Evolutionary conservation across 2,113 vertebrate species (phyloP), one percentile per base, ranked within the genome.

Genomic region (Todiramphus chloris): DNA sequence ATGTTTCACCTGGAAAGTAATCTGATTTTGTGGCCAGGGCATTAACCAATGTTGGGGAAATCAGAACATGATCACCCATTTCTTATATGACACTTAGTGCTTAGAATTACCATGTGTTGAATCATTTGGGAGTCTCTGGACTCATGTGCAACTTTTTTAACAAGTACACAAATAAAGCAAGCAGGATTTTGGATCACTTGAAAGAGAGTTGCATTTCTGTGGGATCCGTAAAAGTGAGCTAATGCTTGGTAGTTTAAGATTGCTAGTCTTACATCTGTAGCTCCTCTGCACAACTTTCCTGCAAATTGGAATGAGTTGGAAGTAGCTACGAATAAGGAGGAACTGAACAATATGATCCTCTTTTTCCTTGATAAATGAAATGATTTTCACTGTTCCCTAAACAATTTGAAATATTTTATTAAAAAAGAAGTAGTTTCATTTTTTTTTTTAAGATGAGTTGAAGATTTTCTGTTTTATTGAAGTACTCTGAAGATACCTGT

Each of bases 21-120:
- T 37, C 4, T 55, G 21, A 5, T 73, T 13, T 25, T 63, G 48
- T 48, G 30, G 19, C 3, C 5, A 39, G 23, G 11, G 5, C 13
- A 13, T 50, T 84, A 69, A 48, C 27, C 10, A 77, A 43, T 59
- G 9, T 3, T 3, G 2, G 18, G 13, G n/a, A 87, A 69, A 66
- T 19, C 6, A 30, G 56, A 53, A 27, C 6, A 2, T 1, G 1
- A 46, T 41, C 39, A 39, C 39, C 12, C 4, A 2, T 35, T 14
- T 48, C 24, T n/a, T 24, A 14, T 9, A 8, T 4, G 43, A 72
- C 19, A 24, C 13, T 46, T 25, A 19, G 30, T 39, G 30, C 31
- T 73, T 79, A n/a, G 11, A 56, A 55, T 50, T 41, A 11, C 33
- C 1, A 10, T 0, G 0, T 43, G 33, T 73, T 35, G 25, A 48